Evolutionary conservation across 2,113 vertebrate species (phyloP).

Genomic region (Daboia siamensis): DNA sequence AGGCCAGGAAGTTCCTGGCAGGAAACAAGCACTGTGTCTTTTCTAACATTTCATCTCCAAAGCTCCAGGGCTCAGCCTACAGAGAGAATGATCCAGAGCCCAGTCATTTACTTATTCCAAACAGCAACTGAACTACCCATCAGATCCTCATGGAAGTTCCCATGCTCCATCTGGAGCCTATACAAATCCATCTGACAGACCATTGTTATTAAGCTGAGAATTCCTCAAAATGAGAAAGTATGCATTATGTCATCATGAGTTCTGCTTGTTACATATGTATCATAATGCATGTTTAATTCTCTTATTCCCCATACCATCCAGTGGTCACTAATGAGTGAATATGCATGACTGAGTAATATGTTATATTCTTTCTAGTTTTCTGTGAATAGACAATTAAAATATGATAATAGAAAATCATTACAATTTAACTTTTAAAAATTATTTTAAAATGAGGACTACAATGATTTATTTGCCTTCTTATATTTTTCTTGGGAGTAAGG

Average conservation of each 20-base stretch:
- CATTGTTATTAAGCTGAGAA: not conserved
- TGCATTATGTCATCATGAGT: not conserved
- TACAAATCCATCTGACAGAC: not conserved
- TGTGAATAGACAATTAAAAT: not conserved
- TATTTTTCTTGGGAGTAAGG: not conserved
- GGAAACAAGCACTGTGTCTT: not conserved
- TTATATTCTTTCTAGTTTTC: not conserved
- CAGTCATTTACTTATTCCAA: not conserved
- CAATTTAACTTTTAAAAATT: not conserved
- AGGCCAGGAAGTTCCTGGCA: not conserved
- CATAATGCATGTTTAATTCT: not conserved
- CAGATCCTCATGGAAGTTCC: not conserved
- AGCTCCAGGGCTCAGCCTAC: not conserved
- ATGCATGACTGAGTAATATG: not conserved
- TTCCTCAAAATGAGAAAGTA: not conserved
- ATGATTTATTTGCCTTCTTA: not conserved
- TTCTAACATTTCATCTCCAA: not conserved
- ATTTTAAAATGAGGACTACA: not conserved
- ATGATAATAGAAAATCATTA: not conserved
- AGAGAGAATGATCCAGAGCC: not conserved
- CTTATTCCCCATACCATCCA: not conserved
- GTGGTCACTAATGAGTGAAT: not conserved
- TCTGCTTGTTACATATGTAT: not conserved
- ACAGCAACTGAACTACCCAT: not conserved
- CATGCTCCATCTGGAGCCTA: not conserved